Percentiles rank a stretch among this genome's conserved stretches.
phyloP scores from a whole-genome alignment of 2,888 invertebrate species.

The Xylocampa areola region DNA sequence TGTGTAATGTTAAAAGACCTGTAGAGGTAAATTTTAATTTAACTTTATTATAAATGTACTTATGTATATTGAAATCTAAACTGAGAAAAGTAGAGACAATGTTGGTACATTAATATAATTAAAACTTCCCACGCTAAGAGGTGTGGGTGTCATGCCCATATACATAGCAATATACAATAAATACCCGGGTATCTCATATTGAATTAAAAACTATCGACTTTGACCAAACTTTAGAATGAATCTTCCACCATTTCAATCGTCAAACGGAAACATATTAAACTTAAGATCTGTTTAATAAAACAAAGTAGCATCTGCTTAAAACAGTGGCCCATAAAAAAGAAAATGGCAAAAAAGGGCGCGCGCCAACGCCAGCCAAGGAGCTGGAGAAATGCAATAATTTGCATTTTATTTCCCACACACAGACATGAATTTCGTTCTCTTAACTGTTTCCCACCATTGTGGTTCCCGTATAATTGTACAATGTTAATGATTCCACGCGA shows the following conservation, averaged over 20 bases:
- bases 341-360: constrained; percentile 47
- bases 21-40: no score
- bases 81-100: no score
- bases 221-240: no score
- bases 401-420: constrained; percentile 76
- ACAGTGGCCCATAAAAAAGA: constrained; percentile 30
- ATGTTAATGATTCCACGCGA: constrained; percentile 77
- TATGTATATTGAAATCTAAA: no score
- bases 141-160: no score
- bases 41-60: no score
- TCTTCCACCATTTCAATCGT: constrained; percentile 10
- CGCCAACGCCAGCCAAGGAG: constrained; percentile 42
- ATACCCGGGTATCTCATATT: no score
- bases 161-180: no score
- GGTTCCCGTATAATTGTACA: constrained; percentile 73
- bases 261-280: constrained; percentile 25
- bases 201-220: no score
- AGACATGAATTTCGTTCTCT: constrained; percentile 76
- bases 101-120: no score
- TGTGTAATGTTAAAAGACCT: no score
- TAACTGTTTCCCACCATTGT: constrained; percentile 83
- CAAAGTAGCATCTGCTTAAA: constrained; percentile 40
- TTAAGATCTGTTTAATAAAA: constrained; percentile 38
- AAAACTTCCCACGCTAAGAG: no score
- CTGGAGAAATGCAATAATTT: constrained; percentile 79